Percentiles rank a stretch among this genome's conserved stretches.
phyloP scores from a whole-genome alignment of 2,888 invertebrate genomes.

The Athalia rosae region DNA sequence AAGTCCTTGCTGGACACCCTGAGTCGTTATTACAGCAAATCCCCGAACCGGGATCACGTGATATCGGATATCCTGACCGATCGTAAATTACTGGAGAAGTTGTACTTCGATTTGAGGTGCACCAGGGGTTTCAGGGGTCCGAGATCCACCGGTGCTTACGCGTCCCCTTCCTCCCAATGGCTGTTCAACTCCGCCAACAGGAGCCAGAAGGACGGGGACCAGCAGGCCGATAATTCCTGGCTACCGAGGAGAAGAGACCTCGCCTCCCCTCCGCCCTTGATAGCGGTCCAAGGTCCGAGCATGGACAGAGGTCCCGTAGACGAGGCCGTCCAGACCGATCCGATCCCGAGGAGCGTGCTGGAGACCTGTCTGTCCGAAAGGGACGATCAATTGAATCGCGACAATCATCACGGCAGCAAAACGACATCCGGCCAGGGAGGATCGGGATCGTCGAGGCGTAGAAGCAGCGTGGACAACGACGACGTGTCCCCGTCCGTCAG shows the following conservation, averaged over 20 bases:
- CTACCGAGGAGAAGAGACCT: conserved; percentile 55
- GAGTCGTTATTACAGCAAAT: conserved; percentile 81
- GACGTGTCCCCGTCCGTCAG: conserved; percentile 91
- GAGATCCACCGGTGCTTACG: conserved; percentile 68
- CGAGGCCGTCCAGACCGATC: conserved; percentile 79
- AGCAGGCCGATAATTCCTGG: conserved; percentile 58
- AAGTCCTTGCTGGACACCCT: conserved; percentile 81
- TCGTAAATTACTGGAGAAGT: conserved; percentile 82
- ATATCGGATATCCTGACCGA: conserved; percentile 85
- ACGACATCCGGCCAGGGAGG: conserved; percentile 54
- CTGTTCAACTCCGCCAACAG: conserved; percentile 49
- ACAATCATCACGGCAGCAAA: conserved; percentile 73
- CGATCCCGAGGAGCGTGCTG: conserved; percentile 77
- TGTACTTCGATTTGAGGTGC: conserved; percentile 84
- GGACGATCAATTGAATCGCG: conserved; percentile 66
- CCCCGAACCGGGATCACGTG: conserved; percentile 80
- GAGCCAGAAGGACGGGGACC: conserved; percentile 57
- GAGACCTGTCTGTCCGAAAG: conserved; percentile 74
- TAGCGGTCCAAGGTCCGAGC: conserved; percentile 80
- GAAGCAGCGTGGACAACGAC: conserved; percentile 89
- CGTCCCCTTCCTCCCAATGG: conserved; percentile 65
- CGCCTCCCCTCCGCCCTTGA: conserved; percentile 80
- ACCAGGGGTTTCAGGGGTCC: conserved; percentile 77
- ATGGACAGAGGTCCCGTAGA: conserved; percentile 75
- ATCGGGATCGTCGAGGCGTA: conserved; percentile 73